Percentiles rank a stretch among this genome's conserved stretches.
Evolutionary conservation across 2,797 vertebrate genomes (phyloP).

Genomic region (Manis crassicaudata): DNA sequence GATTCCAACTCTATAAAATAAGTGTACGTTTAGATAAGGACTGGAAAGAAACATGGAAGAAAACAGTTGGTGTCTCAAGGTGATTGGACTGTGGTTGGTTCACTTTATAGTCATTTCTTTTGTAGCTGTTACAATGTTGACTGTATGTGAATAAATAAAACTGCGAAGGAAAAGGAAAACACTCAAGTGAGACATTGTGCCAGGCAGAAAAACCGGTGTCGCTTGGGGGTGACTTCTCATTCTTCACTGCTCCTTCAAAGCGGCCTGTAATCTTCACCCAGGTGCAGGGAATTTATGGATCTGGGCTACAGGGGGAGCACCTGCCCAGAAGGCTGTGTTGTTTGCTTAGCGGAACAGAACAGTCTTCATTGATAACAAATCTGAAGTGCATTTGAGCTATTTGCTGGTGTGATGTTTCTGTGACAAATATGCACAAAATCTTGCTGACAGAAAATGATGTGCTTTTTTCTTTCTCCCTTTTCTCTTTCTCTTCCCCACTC

Average conservation of each 20-base stretch:
- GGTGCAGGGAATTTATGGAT: background rate
- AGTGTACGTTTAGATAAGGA: background rate
- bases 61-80: background rate
- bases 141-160: slow-evolving; percentile 59
- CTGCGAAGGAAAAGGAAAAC: background rate
- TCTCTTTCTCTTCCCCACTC: background rate
- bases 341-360: background rate
- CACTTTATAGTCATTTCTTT: slow-evolving; percentile 5
- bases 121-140: background rate
- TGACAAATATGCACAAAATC: slow-evolving; percentile 2
- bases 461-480: slow-evolving; percentile 51
- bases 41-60: background rate
- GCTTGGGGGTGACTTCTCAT: background rate
- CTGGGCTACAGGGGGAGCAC: background rate
- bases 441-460: slow-evolving; percentile 59
- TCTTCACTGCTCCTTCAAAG: slow-evolving; percentile 25
- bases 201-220: background rate
- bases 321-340: background rate
- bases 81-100: background rate
- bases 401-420: slow-evolving; percentile 37
- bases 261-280: background rate
- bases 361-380: slow-evolving; percentile 33
- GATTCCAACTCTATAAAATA: background rate
- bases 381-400: background rate
- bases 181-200: background rate